A percentile compares a stretch with the other conserved stretches of the same genome.
Conservation (phyloP, 2,888 invertebrate genomes). For the Himalopsyche anomala region DNA sequence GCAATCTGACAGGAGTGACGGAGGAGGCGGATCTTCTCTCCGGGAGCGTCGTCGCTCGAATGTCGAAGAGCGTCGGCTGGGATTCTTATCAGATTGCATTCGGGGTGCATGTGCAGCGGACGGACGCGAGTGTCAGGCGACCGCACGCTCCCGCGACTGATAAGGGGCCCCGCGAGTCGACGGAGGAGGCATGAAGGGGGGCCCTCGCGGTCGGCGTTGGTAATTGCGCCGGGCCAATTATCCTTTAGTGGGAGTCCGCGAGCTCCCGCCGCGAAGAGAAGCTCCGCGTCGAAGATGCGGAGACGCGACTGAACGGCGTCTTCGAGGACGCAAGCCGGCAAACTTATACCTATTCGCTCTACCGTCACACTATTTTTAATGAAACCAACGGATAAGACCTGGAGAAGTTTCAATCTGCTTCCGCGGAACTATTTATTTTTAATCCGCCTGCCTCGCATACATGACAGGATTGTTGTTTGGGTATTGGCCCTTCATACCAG, state of each 20-base stretch:
- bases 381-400: no score
- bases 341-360: no score
- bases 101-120: constrained; percentile 39
- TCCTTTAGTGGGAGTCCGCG: constrained; percentile 37
- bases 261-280: constrained; percentile 26
- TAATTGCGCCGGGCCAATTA: constrained; percentile 59
- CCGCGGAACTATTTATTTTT: no score
- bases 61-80: constrained; percentile 8
- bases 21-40: neutral
- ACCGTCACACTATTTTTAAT: no score
- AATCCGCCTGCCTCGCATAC: no score
- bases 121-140: constrained; percentile 48
- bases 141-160: constrained; percentile 28
- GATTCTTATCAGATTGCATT: constrained; percentile 21
- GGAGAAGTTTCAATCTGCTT: no score
- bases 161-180: constrained; percentile 41
- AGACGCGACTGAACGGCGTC: neutral
- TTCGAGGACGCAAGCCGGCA: no score
- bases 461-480: no score
- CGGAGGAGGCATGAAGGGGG: constrained; percentile 44
- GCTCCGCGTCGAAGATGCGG: constrained; percentile 19
- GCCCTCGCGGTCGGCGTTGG: constrained; percentile 51
- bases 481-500: no score
- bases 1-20: neutral
- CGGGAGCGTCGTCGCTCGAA: constrained; percentile 5